phyloP scores from a whole-genome alignment of 1,140 invertebrate species.

The Antheraea pernyi region DNA sequence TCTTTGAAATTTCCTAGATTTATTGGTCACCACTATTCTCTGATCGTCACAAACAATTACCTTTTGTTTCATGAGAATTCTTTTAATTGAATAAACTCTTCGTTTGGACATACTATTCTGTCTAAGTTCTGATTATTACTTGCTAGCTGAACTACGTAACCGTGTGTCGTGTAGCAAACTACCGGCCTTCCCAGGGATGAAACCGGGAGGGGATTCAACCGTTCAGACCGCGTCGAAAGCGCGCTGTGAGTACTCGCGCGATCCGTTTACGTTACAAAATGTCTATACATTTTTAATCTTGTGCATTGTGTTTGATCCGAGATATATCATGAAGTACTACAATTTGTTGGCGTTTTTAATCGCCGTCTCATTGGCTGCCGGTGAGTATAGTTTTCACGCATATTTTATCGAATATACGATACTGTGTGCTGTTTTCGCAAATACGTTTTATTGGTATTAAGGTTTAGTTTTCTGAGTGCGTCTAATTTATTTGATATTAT shows the following conservation, averaged over 20 bases:
- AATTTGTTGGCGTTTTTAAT: slow-evolving; percentile 1
- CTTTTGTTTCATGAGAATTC: too few relatives aligned
- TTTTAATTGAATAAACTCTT: too few relatives aligned
- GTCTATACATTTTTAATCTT: background rate
- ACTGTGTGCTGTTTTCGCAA: background rate
- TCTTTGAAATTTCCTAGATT: too few relatives aligned
- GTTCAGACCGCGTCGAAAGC: slow-evolving; percentile 14
- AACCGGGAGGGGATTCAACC: background rate
- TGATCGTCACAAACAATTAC: too few relatives aligned
- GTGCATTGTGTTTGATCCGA: slow-evolving; percentile 6
- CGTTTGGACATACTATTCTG: too few relatives aligned
- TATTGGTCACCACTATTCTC: too few relatives aligned
- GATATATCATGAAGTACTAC: slow-evolving; percentile 8
- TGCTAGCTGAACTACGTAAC: background rate
- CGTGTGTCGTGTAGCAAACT: slow-evolving; percentile 1
- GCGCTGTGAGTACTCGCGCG: background rate
- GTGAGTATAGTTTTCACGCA: background rate
- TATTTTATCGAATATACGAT: background rate
- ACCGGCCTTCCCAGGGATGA: slow-evolving; percentile 1
- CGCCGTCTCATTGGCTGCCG: slow-evolving; percentile 6
- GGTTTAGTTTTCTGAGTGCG: too few relatives aligned
- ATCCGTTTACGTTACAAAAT: background rate
- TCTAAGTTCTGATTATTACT: background rate
- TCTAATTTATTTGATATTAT: too few relatives aligned
- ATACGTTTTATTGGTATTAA: background rate